A percentile compares a stretch with the other conserved stretches of the same genome.
phyloP scores from a whole-genome alignment of 2,797 vertebrate species.

The Aplochiton taeniatus region DNA sequence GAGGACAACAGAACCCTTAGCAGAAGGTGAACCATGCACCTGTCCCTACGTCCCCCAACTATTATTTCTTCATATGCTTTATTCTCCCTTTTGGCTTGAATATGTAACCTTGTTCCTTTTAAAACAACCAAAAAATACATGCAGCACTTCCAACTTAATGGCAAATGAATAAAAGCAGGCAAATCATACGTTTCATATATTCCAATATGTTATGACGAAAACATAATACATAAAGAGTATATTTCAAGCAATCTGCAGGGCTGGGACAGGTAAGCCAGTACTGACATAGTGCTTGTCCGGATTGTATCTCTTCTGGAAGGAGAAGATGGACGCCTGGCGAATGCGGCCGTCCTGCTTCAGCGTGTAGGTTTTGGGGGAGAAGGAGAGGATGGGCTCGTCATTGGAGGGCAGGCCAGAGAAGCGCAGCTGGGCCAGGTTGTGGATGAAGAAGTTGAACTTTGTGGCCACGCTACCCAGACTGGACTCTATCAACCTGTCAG shows the following conservation, averaged over 20 bases:
- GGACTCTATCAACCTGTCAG: constrained; percentile 91
- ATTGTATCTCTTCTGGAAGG: constrained; percentile 98
- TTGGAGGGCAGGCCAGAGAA: constrained; percentile 94
- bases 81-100: too few species aligned
- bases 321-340: constrained; percentile 89
- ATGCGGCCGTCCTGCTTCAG: constrained; percentile 93
- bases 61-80: too few species aligned
- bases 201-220: not conserved
- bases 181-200: not conserved
- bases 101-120: not conserved
- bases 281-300: constrained; percentile 98
- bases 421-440: constrained; percentile 94
- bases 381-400: constrained; percentile 94
- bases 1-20: too few species aligned
- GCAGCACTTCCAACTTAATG: too few species aligned
- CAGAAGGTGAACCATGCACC: too few species aligned
- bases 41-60: too few species aligned
- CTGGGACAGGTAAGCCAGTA: constrained; percentile 7
- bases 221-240: not conserved
- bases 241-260: not conserved
- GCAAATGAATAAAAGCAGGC: not conserved
- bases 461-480: constrained; percentile 96
- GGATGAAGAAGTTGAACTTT: constrained; percentile 99
- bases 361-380: constrained; percentile 92
- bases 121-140: not conserved